Base-by-base conservation (phyloP, 2,888 invertebrate genomes). In the Elmis aenea region DNA sequence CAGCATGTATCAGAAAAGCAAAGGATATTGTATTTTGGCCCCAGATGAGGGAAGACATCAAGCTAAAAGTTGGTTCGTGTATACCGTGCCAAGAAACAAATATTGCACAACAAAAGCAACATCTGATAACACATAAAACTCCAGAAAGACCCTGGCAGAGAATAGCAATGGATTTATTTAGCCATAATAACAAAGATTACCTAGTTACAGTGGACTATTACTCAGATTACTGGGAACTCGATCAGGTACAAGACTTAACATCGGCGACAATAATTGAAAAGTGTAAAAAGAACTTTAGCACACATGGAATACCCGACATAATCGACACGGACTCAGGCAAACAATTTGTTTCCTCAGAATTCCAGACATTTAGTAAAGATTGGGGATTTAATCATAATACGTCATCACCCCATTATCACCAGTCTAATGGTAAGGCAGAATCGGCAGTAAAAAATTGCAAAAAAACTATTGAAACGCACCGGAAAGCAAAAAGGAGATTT, bases 351-450 rank as follows among this genome's bases (percentile, higher is more conserved):
- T 29, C n/a, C 26, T 16, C 33, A 3, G 28, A 8, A 5, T 9
- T 23, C n/a, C n/a, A n/a, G n/a, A n/a, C n/a, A n/a, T n/a, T 15
- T 38, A 50, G 18, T 12, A 40, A 14, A 25, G 23, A 16, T 48
- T 55, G 48, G 43, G 42, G 46, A 28, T 50, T 56, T 33, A 29
- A 41, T 5, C 46, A 52, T 23, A 8, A 27, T 8, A 46, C 51
- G 2, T 46, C 46, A 2, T 48, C 50, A 9, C 51, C 52, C 11
- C 35, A 45, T 13, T 41, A 51, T 27, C 45, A 31, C 5, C 24
- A 33, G 26, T 38, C 43, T 13, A 54, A 51, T 35, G 52, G 50
- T 2, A 55, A 53, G 39, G 48, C 48, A 1, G 50, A 53, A 37
- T 38, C 46, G 21, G 39, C 48, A 12, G 53, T 54, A n/a, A 3